phyloP scores from a whole-genome alignment of 2,113 vertebrate species.

The Buteo buteo region DNA sequence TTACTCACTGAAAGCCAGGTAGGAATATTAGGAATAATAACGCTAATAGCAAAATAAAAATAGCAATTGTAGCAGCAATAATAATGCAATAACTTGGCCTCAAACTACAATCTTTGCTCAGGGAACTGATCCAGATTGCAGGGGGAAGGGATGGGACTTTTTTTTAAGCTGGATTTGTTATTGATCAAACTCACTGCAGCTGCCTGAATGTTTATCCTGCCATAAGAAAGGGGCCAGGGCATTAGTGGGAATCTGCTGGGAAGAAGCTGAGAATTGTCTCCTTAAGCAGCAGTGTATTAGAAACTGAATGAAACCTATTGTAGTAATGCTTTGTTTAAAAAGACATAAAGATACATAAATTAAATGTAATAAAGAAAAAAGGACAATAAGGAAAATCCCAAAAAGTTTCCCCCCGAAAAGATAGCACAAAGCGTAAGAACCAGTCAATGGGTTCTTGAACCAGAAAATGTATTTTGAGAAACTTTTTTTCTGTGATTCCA shows the following conservation, averaged over 20 bases:
- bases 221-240: not conserved
- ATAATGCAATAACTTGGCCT: not conserved
- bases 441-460: not conserved
- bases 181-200: not conserved
- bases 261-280: not conserved
- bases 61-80: not conserved
- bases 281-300: not conserved
- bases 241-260: not conserved
- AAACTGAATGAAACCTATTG: not conserved
- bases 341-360: not conserved
- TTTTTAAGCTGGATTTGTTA: not conserved
- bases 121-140: not conserved
- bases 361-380: not conserved
- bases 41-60: constrained; percentile 4
- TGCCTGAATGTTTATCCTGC: not conserved
- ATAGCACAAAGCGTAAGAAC: not conserved
- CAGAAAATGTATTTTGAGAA: not conserved
- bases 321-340: not conserved
- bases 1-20: not conserved
- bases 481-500: not conserved
- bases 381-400: not conserved
- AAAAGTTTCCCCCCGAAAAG: not conserved
- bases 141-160: not conserved
- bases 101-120: not conserved
- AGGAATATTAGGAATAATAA: not conserved